Conservation (phyloP, 1,140 invertebrate genomes). For the Drosophila sturtevanti region DNA sequence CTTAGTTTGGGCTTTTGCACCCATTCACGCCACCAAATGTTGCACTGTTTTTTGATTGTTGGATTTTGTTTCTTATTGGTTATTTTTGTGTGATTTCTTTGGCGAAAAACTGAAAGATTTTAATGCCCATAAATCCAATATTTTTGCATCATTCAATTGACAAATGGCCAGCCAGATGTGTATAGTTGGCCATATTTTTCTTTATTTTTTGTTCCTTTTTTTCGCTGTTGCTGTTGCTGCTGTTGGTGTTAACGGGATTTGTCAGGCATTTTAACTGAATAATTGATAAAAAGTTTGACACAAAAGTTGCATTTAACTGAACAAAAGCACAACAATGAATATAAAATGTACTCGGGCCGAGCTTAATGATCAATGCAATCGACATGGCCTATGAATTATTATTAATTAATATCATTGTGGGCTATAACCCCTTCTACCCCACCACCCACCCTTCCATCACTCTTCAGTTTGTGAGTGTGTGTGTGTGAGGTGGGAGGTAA, state of each 20-base stretch:
- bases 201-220: conserved; percentile 9
- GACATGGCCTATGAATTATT: conserved; percentile 43
- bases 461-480: not conserved
- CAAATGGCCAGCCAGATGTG: conserved; percentile 58
- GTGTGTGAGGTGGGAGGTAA: conserved; percentile 6
- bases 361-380: conserved; percentile 28
- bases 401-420: conserved; percentile 51
- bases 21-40: conserved; percentile 29
- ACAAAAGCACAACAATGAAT: conserved; percentile 35
- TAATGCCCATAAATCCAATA: conserved; percentile 66
- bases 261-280: conserved; percentile 65
- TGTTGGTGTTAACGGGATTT: conserved; percentile 58
- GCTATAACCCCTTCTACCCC: too few species aligned
- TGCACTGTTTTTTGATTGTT: not conserved
- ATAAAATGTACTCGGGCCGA: not conserved
- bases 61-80: not conserved
- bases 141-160: conserved; percentile 69
- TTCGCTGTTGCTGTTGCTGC: not conserved
- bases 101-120: conserved; percentile 58
- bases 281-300: conserved; percentile 66
- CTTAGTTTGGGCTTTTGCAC: conserved; percentile 49
- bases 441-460: too few species aligned
- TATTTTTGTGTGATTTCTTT: conserved; percentile 20
- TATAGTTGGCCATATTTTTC: conserved; percentile 49
- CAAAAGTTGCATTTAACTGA: conserved; percentile 64